Evolutionary conservation across 1,140 invertebrate genomes (phyloP), one percentile per base, ranked within the genome.

Genomic region (Nasonia vitripennis): DNA sequence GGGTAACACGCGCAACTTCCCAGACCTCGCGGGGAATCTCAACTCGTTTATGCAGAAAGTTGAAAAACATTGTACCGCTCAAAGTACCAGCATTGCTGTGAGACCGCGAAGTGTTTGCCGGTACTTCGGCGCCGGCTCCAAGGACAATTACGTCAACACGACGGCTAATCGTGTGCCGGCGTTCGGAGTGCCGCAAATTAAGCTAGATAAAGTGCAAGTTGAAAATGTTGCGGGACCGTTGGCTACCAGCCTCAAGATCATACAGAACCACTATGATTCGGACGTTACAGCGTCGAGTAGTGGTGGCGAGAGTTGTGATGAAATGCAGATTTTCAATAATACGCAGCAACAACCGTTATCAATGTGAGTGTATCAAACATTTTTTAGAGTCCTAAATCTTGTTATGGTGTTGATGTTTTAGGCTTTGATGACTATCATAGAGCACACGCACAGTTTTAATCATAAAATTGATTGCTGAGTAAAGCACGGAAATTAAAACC

Each of bases 271-370:
- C 88, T 93, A 98, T 74, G 98, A 99, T 93, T 98, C 98, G 23
- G 98, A 99, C 94, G 98, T 97, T 20, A 99, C 98, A 20, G 97
- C 96, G 23, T 98, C 97, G 79, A 98, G 97, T 90, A 98, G 98
- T 55, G 98, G 98, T 68, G 97, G 97, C 48, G 98, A 99, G 92
- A 98, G 97, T 89, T 97, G 97, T 93, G 98, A 99, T 94, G 98
- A 99, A 93, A 95, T 96, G 92, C 96, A 97, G 83, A 93, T 94
- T 85, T 97, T 96, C 92, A 96, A 96, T 91, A 97, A 97, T 94
- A 94, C 94, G 31, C 95, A 96, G 91, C 96, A 97, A 90, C 95
- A 96, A 88, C 94, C 94, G 77, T 94, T 97, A 92, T 93, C 96
- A 31, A 96, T 97, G 96, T 97, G 92, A 97, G 96, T 96, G 84